Conservation (phyloP, 2,888 invertebrate genomes). For the Platycheirus albimanus region DNA sequence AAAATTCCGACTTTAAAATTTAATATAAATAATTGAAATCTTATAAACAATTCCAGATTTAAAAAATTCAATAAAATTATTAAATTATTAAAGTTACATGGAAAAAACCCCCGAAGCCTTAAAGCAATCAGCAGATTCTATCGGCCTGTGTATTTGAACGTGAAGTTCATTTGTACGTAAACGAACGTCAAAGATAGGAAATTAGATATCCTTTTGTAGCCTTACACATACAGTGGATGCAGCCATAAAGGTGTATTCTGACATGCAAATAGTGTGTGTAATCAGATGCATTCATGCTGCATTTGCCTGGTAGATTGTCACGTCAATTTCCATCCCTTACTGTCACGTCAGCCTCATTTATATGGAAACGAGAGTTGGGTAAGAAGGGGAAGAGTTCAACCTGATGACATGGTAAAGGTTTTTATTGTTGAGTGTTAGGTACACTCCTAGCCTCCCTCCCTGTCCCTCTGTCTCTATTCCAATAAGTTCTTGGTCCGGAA, state of each 20-base stretch:
- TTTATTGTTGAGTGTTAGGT: background rate
- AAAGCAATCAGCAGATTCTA: background rate
- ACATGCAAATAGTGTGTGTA: conserved; percentile 37
- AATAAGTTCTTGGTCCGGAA: conserved; percentile 21
- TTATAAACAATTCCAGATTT: too few relatives aligned
- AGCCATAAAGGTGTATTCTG: conserved; percentile 24
- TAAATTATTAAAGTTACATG: too few relatives aligned
- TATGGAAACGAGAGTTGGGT: background rate
- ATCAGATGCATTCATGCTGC: conserved; percentile 33
- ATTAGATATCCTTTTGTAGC: conserved; percentile 35
- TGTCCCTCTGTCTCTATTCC: background rate
- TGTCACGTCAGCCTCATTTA: conserved; percentile 1
- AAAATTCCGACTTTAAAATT: too few relatives aligned
- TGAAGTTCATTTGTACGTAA: conserved; percentile 6
- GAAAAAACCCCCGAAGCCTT: too few relatives aligned
- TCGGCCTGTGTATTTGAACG: background rate
- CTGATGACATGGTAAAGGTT: background rate
- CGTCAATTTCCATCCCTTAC: conserved; percentile 27
- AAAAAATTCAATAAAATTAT: too few relatives aligned
- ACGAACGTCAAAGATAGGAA: conserved; percentile 24
- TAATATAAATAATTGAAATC: too few relatives aligned
- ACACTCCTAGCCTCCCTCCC: too few relatives aligned
- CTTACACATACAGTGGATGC: background rate
- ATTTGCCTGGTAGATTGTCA: conserved; percentile 34
- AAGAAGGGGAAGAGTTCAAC: too few relatives aligned